Evolutionary conservation across 2,113 vertebrate species (phyloP), one percentile per base, ranked within the genome.

Genomic region (Leucopternis melanops): DNA sequence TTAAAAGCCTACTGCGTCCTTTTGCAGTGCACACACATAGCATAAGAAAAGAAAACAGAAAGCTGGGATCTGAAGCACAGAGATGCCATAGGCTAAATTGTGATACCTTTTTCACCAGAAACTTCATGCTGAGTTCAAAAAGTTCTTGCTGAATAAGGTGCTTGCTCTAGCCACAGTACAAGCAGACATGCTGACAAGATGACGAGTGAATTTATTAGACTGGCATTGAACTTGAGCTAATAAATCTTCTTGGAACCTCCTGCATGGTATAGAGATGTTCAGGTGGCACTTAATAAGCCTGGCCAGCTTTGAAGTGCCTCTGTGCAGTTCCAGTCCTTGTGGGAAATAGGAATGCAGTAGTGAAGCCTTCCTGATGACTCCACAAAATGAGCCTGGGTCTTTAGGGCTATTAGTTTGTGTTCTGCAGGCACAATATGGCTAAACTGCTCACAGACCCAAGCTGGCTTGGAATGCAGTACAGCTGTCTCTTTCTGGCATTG

Each of bases 391-490:
- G 32, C 9, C 42, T 55, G 80, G 29, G 67, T 81, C 75, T 95
- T 90, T 5, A 45, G 63, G 69, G 83, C 59, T 84, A 55, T 88
- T 88, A 78, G 72, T 23, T 86, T 73, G 71, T 67, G 42, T 66
- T 86, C 86, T 59, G 59, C 77, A 86, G 75, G 32, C 8, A 10
- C 11, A 66, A 1, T 10, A 32, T 50, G 38, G 75, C 88, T 92
- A 19, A 92, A 78, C 67, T 78, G 50, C 88, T 92, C 40, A 2
- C 63, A 81, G 86, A 54, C 26, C 75, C 59, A 32, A 50, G 80
- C 63, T 96, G 95, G 80, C 86, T 78, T 42, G n/a, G 45, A 88
- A 91, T 50, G 45, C 45, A 81, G 63, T 44, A 88, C 92, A 94
- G 88, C 75, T 95, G 91, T 57, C 40, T 61, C 72, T 84, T 50